Base-by-base conservation (phyloP, 2,113 vertebrate species). In the Neoarius graeffei region DNA sequence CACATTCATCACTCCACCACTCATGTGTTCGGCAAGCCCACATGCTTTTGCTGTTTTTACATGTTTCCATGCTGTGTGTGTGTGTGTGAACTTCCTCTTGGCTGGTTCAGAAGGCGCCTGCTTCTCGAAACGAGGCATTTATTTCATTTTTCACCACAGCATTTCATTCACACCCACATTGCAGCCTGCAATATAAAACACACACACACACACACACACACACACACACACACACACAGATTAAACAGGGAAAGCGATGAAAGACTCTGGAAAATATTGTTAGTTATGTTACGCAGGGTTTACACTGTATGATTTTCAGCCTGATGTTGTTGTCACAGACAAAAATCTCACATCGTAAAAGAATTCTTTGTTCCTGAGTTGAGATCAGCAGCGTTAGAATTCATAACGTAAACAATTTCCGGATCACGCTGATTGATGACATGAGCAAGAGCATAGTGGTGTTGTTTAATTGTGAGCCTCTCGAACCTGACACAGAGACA, bases 1-100 rank as follows among this genome's bases (percentile, higher is more conserved):
- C 71, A 92, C 92, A 94, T 94, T 93, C 92, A 94, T 95, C 93
- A 71, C 27, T n/a, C 83, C 86, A 85, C 89, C 15, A 42, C 42
- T 42, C 42, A 85, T 89, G 91, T 92, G 91, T 93, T 89, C 88
- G 52, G 25, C n/a, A 27, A 82, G 86, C 94, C 92, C 90, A 87
- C 67, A 90, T 92, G 89, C 89, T 88, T 56, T 83, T 89, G 71
- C 88, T 93, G 67, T 91, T 92, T 87, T 92, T 87, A 88, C 62
- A 42, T 92, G 93, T 92, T 69, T 93, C 89, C 94, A 90, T 48
- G 91, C 19, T 50, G 4, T 76, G 35, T 15, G 4, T 10, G 19
- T 11, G 42, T 23, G 35, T 74, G 57, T 76, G 64, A 57, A 76
- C 19, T 25, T 77, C 48, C 74, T 77, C 74, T 77, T 52, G 23